These are phyloP conservation scores for Matsumurasca onukii DNA, from an alignment of 1,140 invertebrate species.

Conservation along the genomic window DNA sequence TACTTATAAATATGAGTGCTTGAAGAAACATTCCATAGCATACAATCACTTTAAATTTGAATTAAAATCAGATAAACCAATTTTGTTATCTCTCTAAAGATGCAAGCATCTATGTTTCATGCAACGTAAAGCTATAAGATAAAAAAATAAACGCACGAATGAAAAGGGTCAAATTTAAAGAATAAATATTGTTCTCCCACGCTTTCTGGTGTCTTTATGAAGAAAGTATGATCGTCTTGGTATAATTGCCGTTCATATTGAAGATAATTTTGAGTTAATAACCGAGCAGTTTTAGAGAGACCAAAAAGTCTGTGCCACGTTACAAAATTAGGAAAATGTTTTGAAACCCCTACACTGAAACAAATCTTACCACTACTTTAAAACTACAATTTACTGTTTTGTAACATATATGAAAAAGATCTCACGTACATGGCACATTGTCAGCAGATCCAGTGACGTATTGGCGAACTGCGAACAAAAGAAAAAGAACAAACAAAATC, in stretches of 20 bases:
- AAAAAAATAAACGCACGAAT: not conserved
- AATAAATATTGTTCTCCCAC: not conserved
- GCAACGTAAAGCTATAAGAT: slow-evolving; percentile 5
- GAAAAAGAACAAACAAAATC: slow-evolving; percentile 35
- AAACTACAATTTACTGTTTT: slow-evolving; percentile 20
- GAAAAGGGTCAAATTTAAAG: not conserved
- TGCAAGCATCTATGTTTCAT: slow-evolving; percentile 14
- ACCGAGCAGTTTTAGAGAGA: no score
- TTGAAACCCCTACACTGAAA: not conserved
- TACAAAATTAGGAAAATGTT: not conserved
- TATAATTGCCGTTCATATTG: no score
- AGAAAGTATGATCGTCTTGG: no score
- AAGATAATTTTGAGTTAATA: no score
- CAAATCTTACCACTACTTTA: slow-evolving; percentile 12
- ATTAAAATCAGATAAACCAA: slow-evolving; percentile 2
- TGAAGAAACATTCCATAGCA: slow-evolving; percentile 9
- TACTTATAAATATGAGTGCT: not conserved
- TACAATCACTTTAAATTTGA: not conserved
- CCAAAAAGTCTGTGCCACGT: not conserved
- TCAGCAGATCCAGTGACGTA: slow-evolving; percentile 69
- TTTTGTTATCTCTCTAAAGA: not conserved
- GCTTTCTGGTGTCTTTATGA: no score
- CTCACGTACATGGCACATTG: slow-evolving; percentile 68
- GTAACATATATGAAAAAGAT: slow-evolving; percentile 15
- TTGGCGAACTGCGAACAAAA: slow-evolving; percentile 69